A percentile compares a stretch with the other conserved stretches of the same genome.
Evolutionary conservation across 2,888 invertebrate species (phyloP).

Genomic region (Pachycephus smyrnensis): DNA sequence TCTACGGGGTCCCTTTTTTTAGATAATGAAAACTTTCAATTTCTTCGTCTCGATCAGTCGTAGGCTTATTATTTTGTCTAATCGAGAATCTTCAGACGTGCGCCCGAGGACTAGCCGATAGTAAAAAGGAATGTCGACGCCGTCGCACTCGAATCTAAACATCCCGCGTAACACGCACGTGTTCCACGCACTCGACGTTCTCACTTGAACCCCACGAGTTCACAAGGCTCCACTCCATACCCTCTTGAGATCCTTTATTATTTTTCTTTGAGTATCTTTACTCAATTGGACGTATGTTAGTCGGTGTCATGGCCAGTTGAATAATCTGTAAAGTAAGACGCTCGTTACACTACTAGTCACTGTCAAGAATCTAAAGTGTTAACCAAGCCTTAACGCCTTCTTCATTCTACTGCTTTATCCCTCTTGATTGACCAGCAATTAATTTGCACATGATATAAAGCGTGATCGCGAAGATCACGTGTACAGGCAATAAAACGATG

Average conservation of each 20-base stretch:
- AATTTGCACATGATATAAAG: neutral
- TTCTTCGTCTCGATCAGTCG: neutral
- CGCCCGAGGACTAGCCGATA: neutral
- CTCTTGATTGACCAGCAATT: neutral
- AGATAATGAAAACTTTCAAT: neutral
- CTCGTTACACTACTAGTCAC: neutral
- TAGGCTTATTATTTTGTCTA: neutral
- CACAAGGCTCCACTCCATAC: neutral
- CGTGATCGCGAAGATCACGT: neutral
- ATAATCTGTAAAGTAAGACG: neutral
- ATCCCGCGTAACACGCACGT: neutral
- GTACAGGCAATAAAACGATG: neutral
- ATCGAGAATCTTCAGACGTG: neutral
- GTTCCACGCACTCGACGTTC: neutral
- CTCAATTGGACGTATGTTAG: neutral
- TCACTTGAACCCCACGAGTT: neutral
- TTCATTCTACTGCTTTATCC: neutral
- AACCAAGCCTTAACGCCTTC: neutral
- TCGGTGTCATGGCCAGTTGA: neutral
- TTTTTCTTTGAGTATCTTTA: neutral
- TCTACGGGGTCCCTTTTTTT: neutral
- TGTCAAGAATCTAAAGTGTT: neutral
- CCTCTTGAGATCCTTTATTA: neutral
- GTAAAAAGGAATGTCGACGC: neutral
- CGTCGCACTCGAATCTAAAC: neutral